A percentile compares a stretch with the other conserved stretches of the same genome.
These are phyloP conservation scores for Gerris buenoi DNA, from an alignment of 1,140 invertebrate genomes.

Conservation along the genomic window DNA sequence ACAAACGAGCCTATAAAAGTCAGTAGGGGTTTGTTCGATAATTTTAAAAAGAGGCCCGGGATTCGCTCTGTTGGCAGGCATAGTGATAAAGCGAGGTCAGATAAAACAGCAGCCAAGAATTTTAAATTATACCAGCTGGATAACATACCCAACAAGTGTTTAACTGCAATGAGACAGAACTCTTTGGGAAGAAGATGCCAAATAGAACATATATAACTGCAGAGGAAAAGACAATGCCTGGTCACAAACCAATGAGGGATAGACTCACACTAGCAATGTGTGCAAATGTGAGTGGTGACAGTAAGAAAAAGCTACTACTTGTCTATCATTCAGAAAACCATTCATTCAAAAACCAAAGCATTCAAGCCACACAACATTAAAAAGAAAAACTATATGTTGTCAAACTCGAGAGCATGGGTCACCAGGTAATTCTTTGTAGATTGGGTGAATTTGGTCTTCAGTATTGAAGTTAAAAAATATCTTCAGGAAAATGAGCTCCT, in stretches of 20 bases:
- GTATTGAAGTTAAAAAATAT: background rate
- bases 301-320: background rate
- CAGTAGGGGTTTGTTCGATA: background rate
- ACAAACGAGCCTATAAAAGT: background rate
- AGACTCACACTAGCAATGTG: conserved; percentile 18
- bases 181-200: conserved; percentile 22
- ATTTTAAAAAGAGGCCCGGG: background rate
- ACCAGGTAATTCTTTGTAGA: background rate
- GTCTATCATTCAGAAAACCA: conserved; percentile 1
- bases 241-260: conserved; percentile 20
- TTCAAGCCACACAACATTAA: background rate
- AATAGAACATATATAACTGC: conserved; percentile 15
- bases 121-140: background rate
- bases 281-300: conserved; percentile 16
- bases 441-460: background rate
- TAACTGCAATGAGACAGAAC: conserved; percentile 21
- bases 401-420: background rate
- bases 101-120: background rate
- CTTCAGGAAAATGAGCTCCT: background rate
- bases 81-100: background rate
- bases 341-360: too few relatives aligned
- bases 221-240: conserved; percentile 16
- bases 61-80: background rate
- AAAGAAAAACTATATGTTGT: background rate
- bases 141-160: conserved; percentile 12